phyloP scores from a whole-genome alignment of 1,140 invertebrate species.

The Psilanteris sp. region DNA sequence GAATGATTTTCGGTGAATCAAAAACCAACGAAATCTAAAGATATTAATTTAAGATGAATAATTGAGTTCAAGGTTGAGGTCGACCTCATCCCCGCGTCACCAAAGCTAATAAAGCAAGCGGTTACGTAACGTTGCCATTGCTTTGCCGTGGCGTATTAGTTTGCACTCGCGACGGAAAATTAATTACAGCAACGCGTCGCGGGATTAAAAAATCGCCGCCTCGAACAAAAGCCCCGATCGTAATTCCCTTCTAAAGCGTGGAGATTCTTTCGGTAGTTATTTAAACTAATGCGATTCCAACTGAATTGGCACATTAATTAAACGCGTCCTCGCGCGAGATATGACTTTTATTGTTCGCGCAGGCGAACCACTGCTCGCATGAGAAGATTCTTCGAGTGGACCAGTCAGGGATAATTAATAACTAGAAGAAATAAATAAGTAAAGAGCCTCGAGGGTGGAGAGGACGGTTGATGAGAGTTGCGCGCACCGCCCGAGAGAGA shows the following conservation, averaged over 20 bases:
- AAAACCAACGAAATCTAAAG: too few relatives aligned
- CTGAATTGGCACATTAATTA: conserved; percentile 63
- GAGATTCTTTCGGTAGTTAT: conserved; percentile 57
- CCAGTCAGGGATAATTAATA: conserved; percentile 63
- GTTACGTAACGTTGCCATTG: too few relatives aligned
- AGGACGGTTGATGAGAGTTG: conserved; percentile 56
- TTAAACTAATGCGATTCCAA: conserved; percentile 58
- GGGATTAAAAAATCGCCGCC: conserved; percentile 29
- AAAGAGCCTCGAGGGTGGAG: conserved; percentile 49
- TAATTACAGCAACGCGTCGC: conserved; percentile 38
- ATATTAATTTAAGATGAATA: too few relatives aligned
- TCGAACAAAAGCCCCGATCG: conserved; percentile 35
- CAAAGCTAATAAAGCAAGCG: too few relatives aligned
- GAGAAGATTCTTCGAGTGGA: conserved; percentile 48
- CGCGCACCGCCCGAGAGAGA: conserved; percentile 17
- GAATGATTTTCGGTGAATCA: too few relatives aligned
- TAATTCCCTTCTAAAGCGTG: conserved; percentile 55
- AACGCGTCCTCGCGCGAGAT: conserved; percentile 54
- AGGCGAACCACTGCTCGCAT: conserved; percentile 21
- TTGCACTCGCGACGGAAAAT: too few relatives aligned
- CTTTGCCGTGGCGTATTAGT: too few relatives aligned
- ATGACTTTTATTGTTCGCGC: conserved; percentile 60
- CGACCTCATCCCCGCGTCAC: too few relatives aligned
- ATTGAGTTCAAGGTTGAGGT: too few relatives aligned
- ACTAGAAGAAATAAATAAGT: conserved; percentile 59